Conservation (phyloP, 1,140 invertebrate species). For the Papilio machaon region DNA sequence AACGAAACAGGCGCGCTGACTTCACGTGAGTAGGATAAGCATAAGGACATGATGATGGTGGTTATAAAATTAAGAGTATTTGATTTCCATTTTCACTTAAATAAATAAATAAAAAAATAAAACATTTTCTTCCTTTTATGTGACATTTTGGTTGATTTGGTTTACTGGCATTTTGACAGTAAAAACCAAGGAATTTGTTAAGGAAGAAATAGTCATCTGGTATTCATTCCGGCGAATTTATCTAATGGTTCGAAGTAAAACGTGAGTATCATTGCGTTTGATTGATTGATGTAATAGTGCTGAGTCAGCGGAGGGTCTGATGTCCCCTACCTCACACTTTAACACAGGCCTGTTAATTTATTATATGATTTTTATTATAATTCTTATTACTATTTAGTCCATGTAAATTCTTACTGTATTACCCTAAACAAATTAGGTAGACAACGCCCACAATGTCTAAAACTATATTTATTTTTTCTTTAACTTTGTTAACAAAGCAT, state of each 20-base stretch:
- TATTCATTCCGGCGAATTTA: not conserved
- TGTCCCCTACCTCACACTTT: not conserved
- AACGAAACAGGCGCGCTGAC: too few species aligned
- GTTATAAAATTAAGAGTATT: not conserved
- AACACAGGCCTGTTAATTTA: not conserved
- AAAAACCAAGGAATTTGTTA: not conserved
- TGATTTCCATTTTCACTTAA: not conserved
- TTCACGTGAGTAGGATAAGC: too few species aligned
- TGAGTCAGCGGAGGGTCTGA: conserved; percentile 4
- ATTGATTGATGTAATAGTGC: not conserved
- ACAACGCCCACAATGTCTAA: too few species aligned
- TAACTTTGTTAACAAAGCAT: too few species aligned
- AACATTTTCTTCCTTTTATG: not conserved
- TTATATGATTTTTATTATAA: not conserved
- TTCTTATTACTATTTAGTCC: not conserved
- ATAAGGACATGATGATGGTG: too few species aligned
- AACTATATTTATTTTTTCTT: too few species aligned
- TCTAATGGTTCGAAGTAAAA: not conserved
- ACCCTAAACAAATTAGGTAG: not conserved
- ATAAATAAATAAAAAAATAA: too few species aligned
- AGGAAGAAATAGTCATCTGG: conserved; percentile 2
- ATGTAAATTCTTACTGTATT: not conserved
- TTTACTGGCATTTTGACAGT: not conserved
- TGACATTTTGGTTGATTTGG: not conserved
- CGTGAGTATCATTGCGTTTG: conserved; percentile 15